phyloP scores from a whole-genome alignment of 2,797 vertebrate genomes.

The Hyperoplus immaculatus region DNA sequence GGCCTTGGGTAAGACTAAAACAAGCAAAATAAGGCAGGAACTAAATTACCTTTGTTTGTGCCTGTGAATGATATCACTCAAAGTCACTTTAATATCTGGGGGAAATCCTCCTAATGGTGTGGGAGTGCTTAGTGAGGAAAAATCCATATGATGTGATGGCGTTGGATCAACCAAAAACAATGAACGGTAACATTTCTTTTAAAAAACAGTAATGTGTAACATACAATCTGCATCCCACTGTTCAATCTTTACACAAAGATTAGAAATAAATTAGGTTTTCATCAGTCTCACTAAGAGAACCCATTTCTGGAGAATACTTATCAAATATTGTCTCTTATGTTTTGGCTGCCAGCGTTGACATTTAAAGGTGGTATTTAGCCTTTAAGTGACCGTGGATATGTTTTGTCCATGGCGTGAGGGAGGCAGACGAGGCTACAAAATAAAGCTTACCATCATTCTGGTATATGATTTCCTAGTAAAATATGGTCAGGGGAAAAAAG shows the following conservation, averaged over 20 bases:
- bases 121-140: slow-evolving; percentile 30
- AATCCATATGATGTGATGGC: slow-evolving; percentile 12
- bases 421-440: neutral
- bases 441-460: neutral
- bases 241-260: neutral
- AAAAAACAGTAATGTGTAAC: slow-evolving; percentile 7
- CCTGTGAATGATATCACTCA: slow-evolving; percentile 78
- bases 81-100: slow-evolving; percentile 68
- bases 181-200: neutral
- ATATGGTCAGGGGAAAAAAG: neutral
- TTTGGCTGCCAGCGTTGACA: slow-evolving; percentile 23
- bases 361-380: slow-evolving; percentile 46
- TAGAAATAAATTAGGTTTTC: neutral
- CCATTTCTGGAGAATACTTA: slow-evolving; percentile 3
- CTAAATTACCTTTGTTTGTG: slow-evolving; percentile 83
- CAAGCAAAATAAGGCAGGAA: slow-evolving; percentile 82
- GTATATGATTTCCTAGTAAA: neutral
- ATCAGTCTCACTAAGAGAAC: neutral
- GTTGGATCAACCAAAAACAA: slow-evolving; percentile 4
- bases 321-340: slow-evolving; percentile 22
- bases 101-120: slow-evolving; percentile 43
- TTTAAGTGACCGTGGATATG: slow-evolving; percentile 43
- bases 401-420: slow-evolving; percentile 4
- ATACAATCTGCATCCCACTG: neutral
- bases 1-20: slow-evolving; percentile 83